Conservation (phyloP, 2,797 vertebrate genomes). For the Myiothlypis chrysogaster region DNA sequence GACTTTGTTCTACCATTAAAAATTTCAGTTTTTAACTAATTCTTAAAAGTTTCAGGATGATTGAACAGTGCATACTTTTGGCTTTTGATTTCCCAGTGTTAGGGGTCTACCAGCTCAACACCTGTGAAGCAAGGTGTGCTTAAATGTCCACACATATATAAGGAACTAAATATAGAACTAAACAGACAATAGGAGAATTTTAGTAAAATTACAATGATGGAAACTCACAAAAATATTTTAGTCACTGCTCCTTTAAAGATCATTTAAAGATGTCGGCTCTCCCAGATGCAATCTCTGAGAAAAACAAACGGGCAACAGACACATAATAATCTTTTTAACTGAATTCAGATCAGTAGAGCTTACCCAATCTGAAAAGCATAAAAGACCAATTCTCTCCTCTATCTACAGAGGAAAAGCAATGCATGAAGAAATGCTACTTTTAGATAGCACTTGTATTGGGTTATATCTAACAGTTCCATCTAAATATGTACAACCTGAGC, state of each 20-base stretch:
- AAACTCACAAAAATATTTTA: slow-evolving; percentile 63
- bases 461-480: not conserved
- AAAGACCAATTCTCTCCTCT: not conserved
- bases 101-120: not conserved
- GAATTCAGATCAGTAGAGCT: not conserved
- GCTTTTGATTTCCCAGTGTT: not conserved
- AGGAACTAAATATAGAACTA: not conserved
- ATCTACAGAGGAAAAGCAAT: not conserved
- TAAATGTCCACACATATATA: not conserved
- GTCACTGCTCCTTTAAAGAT: not conserved
- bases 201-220: slow-evolving; percentile 33
- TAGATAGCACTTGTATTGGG: not conserved
- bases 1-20: not conserved
- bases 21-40: not conserved
- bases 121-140: slow-evolving; percentile 3
- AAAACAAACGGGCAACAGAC: slow-evolving; percentile 25
- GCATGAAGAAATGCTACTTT: not conserved
- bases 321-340: slow-evolving; percentile 19
- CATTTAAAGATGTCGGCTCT: slow-evolving; percentile 51
- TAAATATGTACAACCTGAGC: not conserved
- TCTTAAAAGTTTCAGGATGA: not conserved
- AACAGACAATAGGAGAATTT: slow-evolving; percentile 30
- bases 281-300: slow-evolving; percentile 38
- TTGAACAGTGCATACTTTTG: not conserved
- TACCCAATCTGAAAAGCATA: slow-evolving; percentile 1